phyloP scores from a whole-genome alignment of 1,140 invertebrate species.

The Contarinia nasturtii region DNA sequence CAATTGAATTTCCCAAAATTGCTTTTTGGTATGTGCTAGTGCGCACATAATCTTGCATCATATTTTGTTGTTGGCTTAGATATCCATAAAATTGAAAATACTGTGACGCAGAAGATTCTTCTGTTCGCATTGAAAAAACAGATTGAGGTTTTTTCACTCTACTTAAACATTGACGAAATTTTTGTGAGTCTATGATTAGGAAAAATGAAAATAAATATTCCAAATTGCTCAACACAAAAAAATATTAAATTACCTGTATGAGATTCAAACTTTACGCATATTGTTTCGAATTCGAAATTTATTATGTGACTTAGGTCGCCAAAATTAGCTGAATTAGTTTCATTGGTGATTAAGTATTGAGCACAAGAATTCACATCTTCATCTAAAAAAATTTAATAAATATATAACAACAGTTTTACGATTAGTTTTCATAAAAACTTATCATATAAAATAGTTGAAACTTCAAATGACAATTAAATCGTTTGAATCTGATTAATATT shows the following conservation, averaged over 20 bases:
- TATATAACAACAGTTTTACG: too few species aligned
- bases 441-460: too few species aligned
- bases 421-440: too few species aligned
- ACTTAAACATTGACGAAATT: slow-evolving; percentile 55
- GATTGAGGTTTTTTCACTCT: slow-evolving; percentile 62
- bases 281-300: slow-evolving; percentile 17
- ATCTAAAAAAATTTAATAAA: background rate
- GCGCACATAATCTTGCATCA: slow-evolving; percentile 98
- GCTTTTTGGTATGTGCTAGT: slow-evolving; percentile 97
- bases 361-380: background rate
- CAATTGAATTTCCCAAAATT: slow-evolving; percentile 80
- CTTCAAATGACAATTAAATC: too few species aligned
- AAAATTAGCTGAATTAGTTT: slow-evolving; percentile 18
- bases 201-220: slow-evolving; percentile 2
- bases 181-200: slow-evolving; percentile 41
- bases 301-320: slow-evolving; percentile 15
- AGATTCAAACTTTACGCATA: slow-evolving; percentile 14
- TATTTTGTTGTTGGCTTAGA: slow-evolving; percentile 98
- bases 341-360: background rate
- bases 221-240: too few species aligned
- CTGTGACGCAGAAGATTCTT: slow-evolving; percentile 91
- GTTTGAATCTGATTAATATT: background rate
- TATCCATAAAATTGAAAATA: slow-evolving; percentile 99
- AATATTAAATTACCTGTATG: slow-evolving; percentile 16
- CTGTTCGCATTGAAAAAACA: slow-evolving; percentile 88